These are phyloP conservation scores for Pseudomyrmex sp. DNA, from an alignment of 1,140 invertebrate genomes.

Conservation along the genomic window DNA sequence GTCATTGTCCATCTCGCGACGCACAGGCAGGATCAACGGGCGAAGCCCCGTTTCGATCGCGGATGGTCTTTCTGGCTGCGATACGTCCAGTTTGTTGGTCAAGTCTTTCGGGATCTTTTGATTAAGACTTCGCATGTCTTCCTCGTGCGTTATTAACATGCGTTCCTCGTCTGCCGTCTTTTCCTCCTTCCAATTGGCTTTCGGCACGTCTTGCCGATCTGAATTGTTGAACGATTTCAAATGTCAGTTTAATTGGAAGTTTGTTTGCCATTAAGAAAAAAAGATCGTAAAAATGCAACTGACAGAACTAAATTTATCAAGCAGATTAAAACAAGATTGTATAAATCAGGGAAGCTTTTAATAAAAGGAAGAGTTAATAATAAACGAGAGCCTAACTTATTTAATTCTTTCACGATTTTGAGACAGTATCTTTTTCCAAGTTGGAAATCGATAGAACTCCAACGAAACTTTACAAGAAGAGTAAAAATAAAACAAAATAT, in stretches of 20 bases:
- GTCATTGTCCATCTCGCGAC: slow-evolving; percentile 76
- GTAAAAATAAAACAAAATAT: too few relatives aligned
- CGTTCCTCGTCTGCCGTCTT: neutral
- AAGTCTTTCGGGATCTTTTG: slow-evolving; percentile 55
- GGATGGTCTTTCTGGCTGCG: slow-evolving; percentile 72
- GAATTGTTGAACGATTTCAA: neutral
- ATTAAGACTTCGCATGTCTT: neutral
- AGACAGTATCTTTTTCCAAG: neutral
- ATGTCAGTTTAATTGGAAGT: neutral
- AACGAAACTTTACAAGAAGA: neutral
- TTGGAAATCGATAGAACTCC: neutral
- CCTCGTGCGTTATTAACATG: slow-evolving; percentile 29
- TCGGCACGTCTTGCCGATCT: slow-evolving; percentile 7
- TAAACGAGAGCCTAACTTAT: neutral
- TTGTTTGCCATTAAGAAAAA: slow-evolving; percentile 17
- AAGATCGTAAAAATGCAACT: neutral
- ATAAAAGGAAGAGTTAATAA: slow-evolving; percentile 34
- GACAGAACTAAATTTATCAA: neutral
- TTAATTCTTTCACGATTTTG: neutral
- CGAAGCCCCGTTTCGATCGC: slow-evolving; percentile 59
- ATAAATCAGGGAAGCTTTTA: slow-evolving; percentile 29
- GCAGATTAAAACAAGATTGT: neutral
- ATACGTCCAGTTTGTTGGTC: slow-evolving; percentile 52
- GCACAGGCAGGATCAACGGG: slow-evolving; percentile 74
- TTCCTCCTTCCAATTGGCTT: slow-evolving; percentile 18